These are phyloP conservation scores for Sciaenops ocellatus DNA, from an alignment of 2,797 vertebrate species.

Conservation along the genomic window DNA sequence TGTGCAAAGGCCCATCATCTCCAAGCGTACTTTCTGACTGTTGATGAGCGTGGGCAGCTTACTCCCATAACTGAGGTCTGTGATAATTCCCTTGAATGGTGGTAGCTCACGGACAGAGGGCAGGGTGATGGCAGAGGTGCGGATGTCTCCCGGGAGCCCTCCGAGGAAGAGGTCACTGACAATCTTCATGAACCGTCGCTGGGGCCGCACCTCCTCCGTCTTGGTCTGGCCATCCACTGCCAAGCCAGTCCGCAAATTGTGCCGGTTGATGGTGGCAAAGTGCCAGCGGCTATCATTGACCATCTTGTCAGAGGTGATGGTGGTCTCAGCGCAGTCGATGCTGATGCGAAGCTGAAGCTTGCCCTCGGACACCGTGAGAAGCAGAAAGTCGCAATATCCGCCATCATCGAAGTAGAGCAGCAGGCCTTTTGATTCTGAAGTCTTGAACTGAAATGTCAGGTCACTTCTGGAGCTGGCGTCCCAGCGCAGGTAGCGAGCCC, in stretches of 20 bases:
- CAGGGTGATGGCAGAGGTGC: conserved; percentile 90
- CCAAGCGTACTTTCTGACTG: conserved; percentile 91
- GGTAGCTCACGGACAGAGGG: conserved; percentile 89
- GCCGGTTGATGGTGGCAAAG: conserved; percentile 91
- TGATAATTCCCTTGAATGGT: conserved; percentile 94
- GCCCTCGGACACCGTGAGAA: conserved; percentile 90
- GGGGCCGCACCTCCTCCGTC: conserved; percentile 89
- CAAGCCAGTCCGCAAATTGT: conserved; percentile 90
- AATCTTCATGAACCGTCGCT: conserved; percentile 95
- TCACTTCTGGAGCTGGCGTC: conserved; percentile 95
- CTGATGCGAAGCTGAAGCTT: conserved; percentile 92
- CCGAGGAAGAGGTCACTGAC: conserved; percentile 96
- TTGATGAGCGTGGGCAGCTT: conserved; percentile 91
- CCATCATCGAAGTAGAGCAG: conserved; percentile 97
- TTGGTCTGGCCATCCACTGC: conserved; percentile 92
- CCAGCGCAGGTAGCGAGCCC: conserved; percentile 97
- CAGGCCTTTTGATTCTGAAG: conserved; percentile 91
- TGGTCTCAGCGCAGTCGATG: conserved; percentile 94
- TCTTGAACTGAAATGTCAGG: conserved; percentile 97
- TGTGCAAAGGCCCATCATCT: conserved; percentile 93
- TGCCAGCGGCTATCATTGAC: conserved; percentile 96
- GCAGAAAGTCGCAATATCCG: conserved; percentile 96
- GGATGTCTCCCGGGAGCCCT: conserved; percentile 93
- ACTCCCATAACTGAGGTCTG: conserved; percentile 94
- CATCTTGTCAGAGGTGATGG: conserved; percentile 87